A percentile compares a stretch with the other conserved stretches of the same genome.
phyloP scores from a whole-genome alignment of 2,888 invertebrate species.

The Ornithoptera alexandrae region DNA sequence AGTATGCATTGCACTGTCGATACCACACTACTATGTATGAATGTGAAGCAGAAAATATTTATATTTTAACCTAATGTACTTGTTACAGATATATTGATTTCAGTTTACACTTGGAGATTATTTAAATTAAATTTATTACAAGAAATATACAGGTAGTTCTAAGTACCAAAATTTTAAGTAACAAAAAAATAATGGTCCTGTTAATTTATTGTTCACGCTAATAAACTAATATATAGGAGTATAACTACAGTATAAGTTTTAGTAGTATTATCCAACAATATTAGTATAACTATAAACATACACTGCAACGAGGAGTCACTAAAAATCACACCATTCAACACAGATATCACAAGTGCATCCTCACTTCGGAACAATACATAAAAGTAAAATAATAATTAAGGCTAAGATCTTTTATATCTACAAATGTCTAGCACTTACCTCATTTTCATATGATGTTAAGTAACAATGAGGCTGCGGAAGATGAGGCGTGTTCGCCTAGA shows the following conservation, averaged over 20 bases:
- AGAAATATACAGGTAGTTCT: slow-evolving; percentile 59
- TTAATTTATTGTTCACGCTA: slow-evolving; percentile 40
- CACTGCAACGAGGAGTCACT: slow-evolving; percentile 3
- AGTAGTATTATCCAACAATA: slow-evolving; percentile 22
- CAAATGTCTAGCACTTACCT: too few species aligned
- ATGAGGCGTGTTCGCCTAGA: too few species aligned
- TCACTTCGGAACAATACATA: slow-evolving; percentile 37
- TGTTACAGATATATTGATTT: slow-evolving; percentile 53
- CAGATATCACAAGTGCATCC: slow-evolving; percentile 52
- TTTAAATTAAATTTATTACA: slow-evolving; percentile 46
- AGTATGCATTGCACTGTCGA: slow-evolving; percentile 37
- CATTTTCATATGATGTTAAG: not conserved
- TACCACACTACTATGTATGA: slow-evolving; percentile 50
- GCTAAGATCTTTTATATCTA: too few species aligned
- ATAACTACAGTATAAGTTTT: slow-evolving; percentile 43
- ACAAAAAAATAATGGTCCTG: slow-evolving; percentile 42
- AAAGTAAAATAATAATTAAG: slow-evolving; percentile 11
- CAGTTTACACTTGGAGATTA: slow-evolving; percentile 32
- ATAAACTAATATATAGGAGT: slow-evolving; percentile 41
- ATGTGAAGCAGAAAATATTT: slow-evolving; percentile 69
- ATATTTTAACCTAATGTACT: slow-evolving; percentile 54
- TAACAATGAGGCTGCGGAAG: not conserved
- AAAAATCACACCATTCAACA: slow-evolving; percentile 38
- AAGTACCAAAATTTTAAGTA: slow-evolving; percentile 61
- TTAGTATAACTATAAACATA: slow-evolving; percentile 29